Evolutionary conservation across 2,888 invertebrate genomes (phyloP), one percentile per base, ranked within the genome.

Genomic region (Stenichneumon culpator): DNA sequence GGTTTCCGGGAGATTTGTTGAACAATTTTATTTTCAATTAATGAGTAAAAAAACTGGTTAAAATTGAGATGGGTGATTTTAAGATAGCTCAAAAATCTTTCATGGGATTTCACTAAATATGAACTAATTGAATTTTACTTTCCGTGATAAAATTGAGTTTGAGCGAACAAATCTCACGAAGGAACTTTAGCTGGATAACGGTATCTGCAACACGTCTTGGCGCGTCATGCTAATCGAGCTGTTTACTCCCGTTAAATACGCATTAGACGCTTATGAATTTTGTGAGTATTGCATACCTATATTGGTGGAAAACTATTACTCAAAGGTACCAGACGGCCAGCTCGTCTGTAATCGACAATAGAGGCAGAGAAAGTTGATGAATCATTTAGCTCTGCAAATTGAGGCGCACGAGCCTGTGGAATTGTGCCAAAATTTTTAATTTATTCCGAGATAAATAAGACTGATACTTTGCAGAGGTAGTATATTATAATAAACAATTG

Each of bases 231-330:
- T 78, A 78, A 78, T 78, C 68, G 68, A 16, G 36, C 25, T 36
- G 67, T 32, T 5, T 9, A 32, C 36, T 36, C 36, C 14, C 65
- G 57, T 78, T 68, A 78, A 78, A 68, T 68, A 39, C 68, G 19
- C 57, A 78, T 78, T 78, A 78, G 28, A 57, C 25, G 14, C 69
- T 68, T 57, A 78, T 57, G 68, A 68, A 57, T 68, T 44, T 78
- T 69, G 44, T 28, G 28, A 50, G 22, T 67, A 6, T 11, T 9
- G 39, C 39, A 39, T 39, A 16, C 22, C 36, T 2, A 63, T 32
- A 28, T 39, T 1, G 54, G 22, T 72, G 9, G 28, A 7, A 11
- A 54, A 3, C 72, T 39, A 72, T 72, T 72, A 72, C 52, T 22
- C 19, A 36, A 44, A 57, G 54, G 16, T 22, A 25, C 22, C 32